These are phyloP conservation scores for Vidua chalybeata DNA, from an alignment of 2,113 vertebrate genomes.

Conservation along the genomic window DNA sequence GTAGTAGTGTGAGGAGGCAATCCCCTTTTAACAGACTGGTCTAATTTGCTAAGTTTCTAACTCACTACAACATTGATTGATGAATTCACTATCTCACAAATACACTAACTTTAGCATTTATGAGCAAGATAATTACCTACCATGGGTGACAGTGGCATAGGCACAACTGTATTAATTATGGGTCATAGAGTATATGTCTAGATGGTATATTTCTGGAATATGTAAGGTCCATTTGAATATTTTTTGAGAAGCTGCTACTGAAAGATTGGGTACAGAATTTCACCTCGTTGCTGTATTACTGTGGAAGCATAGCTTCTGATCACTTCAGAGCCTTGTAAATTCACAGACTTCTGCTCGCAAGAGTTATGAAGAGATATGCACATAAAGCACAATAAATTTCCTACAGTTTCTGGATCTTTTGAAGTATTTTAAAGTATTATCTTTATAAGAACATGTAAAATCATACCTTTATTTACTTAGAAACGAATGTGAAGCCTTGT, in stretches of 20 bases:
- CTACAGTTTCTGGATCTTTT: not conserved
- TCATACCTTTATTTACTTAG: not conserved
- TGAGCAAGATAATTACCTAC: not conserved
- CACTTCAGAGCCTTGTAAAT: not conserved
- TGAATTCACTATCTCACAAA: not conserved
- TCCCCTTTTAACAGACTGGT: not conserved
- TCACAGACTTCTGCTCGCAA: not conserved
- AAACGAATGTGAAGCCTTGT: not conserved
- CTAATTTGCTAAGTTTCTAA: not conserved
- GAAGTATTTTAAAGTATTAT: not conserved
- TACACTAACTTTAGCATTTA: not conserved
- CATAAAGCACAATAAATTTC: not conserved
- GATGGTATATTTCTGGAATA: not conserved
- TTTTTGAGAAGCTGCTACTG: not conserved
- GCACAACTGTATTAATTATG: not conserved
- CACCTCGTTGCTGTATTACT: not conserved
- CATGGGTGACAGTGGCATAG: not conserved
- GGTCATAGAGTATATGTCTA: not conserved
- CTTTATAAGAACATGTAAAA: not conserved
- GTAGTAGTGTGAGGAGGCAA: not conserved
- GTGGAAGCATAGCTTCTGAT: not conserved
- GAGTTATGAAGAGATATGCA: not conserved
- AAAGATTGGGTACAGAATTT: not conserved
- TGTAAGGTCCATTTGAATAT: not conserved
- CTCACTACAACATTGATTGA: not conserved